A percentile compares a stretch with the other conserved stretches of the same genome.
Evolutionary conservation across 2,797 vertebrate species (phyloP).

Genomic region (Anolis apletophallus): DNA sequence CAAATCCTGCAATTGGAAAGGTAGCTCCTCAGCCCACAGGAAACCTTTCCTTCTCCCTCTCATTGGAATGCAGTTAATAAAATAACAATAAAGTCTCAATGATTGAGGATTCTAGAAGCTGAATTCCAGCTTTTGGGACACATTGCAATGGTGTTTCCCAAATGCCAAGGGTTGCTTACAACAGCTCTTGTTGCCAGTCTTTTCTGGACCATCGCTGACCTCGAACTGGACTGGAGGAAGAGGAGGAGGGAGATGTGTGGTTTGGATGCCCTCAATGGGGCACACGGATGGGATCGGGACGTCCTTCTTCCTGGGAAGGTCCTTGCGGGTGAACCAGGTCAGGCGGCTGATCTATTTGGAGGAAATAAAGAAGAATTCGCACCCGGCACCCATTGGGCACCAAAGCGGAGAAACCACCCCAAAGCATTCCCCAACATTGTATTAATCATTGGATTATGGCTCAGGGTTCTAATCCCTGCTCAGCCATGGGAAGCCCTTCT

Average conservation of each 20-base stretch:
- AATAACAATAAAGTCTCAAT: too few relatives aligned
- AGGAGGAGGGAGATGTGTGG: constrained; percentile 49
- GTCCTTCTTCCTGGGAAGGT: constrained; percentile 67
- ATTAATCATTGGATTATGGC: neutral
- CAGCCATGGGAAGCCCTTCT: too few relatives aligned
- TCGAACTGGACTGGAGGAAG: constrained; percentile 61
- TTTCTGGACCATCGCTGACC: constrained; percentile 58
- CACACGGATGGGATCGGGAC: constrained; percentile 20
- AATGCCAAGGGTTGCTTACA: constrained; percentile 47
- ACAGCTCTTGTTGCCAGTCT: constrained; percentile 29
- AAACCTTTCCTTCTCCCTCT: too few relatives aligned
- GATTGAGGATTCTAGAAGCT: too few relatives aligned
- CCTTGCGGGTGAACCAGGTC: constrained; percentile 92
- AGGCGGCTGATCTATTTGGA: constrained; percentile 84
- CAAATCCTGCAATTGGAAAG: too few relatives aligned
- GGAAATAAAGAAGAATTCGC: constrained; percentile 8
- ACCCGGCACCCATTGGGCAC: too few relatives aligned
- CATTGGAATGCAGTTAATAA: too few relatives aligned
- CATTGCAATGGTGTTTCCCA: too few relatives aligned
- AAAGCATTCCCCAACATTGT: too few relatives aligned
- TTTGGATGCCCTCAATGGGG: constrained; percentile 59
- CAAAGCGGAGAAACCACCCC: too few relatives aligned
- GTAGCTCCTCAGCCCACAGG: too few relatives aligned
- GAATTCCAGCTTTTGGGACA: too few relatives aligned
- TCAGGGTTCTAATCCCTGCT: neutral